Evolutionary conservation across 2,888 invertebrate species (phyloP).

Genomic region (Drosophila setosimentum): DNA sequence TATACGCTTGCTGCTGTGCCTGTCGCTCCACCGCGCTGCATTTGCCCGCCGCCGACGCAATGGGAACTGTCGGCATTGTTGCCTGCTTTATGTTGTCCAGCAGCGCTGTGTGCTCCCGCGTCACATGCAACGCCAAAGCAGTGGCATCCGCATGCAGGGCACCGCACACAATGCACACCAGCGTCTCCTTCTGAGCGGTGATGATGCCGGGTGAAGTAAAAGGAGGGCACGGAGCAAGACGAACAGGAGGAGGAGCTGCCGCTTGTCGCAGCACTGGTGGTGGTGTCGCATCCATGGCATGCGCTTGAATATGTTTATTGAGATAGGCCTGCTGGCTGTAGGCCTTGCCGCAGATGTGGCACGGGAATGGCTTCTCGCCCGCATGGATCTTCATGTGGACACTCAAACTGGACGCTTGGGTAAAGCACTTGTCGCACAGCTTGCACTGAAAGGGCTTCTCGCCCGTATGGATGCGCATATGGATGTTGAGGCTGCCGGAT

Average conservation of each 20-base stretch:
- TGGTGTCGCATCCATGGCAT: conserved; percentile 61
- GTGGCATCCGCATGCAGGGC: conserved; percentile 82
- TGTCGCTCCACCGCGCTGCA: conserved; percentile 62
- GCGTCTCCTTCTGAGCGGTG: conserved; percentile 61
- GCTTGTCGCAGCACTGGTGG: background rate
- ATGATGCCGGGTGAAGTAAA: background rate
- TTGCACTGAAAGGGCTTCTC: conserved; percentile 85
- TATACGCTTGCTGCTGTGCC: conserved; percentile 73
- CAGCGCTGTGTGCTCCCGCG: conserved; percentile 81
- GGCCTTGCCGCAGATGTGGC: conserved; percentile 83
- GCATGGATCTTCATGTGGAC: conserved; percentile 85
- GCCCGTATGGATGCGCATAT: conserved; percentile 85
- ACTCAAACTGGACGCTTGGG: conserved; percentile 84
- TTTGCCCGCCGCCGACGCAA: conserved; percentile 33
- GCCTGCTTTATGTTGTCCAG: conserved; percentile 79
- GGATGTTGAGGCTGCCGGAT: conserved; percentile 85
- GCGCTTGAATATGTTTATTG: conserved; percentile 83
- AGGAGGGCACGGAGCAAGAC: background rate
- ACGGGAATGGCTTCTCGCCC: conserved; percentile 83
- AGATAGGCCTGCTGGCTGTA: conserved; percentile 84
- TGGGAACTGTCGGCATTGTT: conserved; percentile 34
- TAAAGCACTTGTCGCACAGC: conserved; percentile 84
- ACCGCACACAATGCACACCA: conserved; percentile 84
- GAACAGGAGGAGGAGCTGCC: background rate
- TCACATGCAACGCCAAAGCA: conserved; percentile 82